Percentiles rank a stretch among this genome's conserved stretches.
Conservation (phyloP, 2,113 vertebrate genomes). For the Mormyrus lacerda region DNA sequence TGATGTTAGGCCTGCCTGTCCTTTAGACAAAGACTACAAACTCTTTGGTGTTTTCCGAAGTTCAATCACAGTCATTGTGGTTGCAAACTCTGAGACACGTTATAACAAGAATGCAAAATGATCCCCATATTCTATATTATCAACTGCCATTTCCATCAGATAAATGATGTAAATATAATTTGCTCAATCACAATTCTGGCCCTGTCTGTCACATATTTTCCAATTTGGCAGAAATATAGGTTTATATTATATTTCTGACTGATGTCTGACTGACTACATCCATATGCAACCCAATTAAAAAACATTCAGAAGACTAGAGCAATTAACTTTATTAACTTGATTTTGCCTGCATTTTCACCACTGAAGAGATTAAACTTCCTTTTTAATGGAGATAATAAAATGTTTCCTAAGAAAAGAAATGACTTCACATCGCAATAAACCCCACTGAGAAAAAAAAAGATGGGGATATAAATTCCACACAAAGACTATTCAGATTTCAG, state of each 20-base stretch:
- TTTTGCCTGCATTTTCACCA: background rate
- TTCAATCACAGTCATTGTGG: background rate
- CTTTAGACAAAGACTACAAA: conserved; percentile 18
- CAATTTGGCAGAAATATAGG: background rate
- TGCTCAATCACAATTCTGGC: background rate
- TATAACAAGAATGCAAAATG: background rate
- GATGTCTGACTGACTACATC: background rate
- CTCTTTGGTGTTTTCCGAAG: background rate
- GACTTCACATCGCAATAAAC: background rate
- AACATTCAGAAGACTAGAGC: background rate
- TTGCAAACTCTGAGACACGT: background rate
- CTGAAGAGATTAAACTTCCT: conserved; percentile 10
- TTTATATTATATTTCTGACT: background rate
- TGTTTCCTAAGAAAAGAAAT: background rate
- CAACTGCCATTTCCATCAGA: background rate
- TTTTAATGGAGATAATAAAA: conserved; percentile 8
- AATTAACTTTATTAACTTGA: background rate
- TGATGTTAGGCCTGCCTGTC: conserved; percentile 16
- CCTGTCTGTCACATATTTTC: background rate
- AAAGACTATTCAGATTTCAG: background rate
- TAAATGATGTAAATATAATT: background rate
- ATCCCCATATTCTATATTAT: background rate
- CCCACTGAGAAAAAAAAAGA: background rate
- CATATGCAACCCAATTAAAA: conserved; percentile 1
- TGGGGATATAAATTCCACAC: background rate